Conservation (phyloP, 2,888 invertebrate genomes). For the Limenitis camilla region DNA sequence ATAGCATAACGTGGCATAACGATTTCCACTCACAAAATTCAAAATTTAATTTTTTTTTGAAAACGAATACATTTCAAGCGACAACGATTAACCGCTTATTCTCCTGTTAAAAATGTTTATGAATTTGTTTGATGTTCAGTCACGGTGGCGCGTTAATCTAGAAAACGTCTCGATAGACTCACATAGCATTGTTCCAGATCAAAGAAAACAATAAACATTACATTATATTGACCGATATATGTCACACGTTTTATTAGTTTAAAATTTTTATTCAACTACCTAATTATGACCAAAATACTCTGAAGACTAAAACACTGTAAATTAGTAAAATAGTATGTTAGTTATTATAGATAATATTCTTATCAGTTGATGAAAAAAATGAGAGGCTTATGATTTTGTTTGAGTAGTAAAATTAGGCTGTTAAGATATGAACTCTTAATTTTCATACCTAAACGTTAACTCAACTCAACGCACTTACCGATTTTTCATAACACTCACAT, state of each 20-base stretch:
- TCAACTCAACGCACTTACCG: too few species aligned
- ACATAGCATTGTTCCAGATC: conserved; percentile 53
- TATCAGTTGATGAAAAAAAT: too few species aligned
- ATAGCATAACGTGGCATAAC: conserved; percentile 21
- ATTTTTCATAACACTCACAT: too few species aligned
- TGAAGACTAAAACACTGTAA: too few species aligned
- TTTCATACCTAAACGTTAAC: too few species aligned
- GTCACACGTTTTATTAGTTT: conserved; percentile 55
- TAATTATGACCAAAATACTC: conserved; percentile 55
- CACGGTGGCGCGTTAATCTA: conserved; percentile 47
- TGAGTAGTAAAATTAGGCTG: too few species aligned
- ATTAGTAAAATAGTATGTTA: too few species aligned
- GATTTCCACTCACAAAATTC: conserved; percentile 18
- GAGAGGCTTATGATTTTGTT: too few species aligned
- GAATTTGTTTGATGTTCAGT: conserved; percentile 53
- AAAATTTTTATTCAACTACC: conserved; percentile 46
- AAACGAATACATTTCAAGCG: conserved; percentile 33
- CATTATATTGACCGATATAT: conserved; percentile 55
- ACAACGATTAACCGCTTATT: conserved; percentile 44
- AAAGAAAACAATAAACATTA: conserved; percentile 60
- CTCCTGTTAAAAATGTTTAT: conserved; percentile 41
- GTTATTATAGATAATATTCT: too few species aligned
- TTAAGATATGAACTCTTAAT: too few species aligned
- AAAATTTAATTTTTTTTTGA: conserved; percentile 24
- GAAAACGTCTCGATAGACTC: conserved; percentile 50